These are phyloP conservation scores for Pinna nobilis DNA, from an alignment of 1,140 invertebrate genomes.

Conservation along the genomic window DNA sequence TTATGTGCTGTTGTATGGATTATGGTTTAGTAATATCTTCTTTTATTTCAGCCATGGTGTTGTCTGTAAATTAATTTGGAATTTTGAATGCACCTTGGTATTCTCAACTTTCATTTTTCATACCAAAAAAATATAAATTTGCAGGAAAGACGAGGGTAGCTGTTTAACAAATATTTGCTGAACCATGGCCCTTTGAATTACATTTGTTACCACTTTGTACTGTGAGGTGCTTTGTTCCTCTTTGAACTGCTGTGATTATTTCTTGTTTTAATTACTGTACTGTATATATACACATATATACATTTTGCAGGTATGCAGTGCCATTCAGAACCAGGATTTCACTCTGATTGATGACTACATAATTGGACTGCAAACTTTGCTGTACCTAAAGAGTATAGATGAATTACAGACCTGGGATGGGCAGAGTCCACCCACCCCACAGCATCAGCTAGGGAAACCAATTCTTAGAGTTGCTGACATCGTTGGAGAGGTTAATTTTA, in stretches of 20 bases:
- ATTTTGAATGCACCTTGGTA: too few relatives aligned
- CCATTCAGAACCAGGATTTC: slow-evolving; percentile 99
- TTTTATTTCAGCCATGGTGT: slow-evolving; percentile 87
- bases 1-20: slow-evolving; percentile 93
- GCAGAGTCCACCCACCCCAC: slow-evolving; percentile 91
- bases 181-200: too few relatives aligned
- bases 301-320: slow-evolving; percentile 87
- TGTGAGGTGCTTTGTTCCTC: not conserved
- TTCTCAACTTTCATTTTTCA: too few relatives aligned
- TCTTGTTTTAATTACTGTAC: not conserved
- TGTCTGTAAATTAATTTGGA: slow-evolving; percentile 83
- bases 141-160: too few relatives aligned
- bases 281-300: not conserved
- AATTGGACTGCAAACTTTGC: slow-evolving; percentile 90
- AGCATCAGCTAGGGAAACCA: slow-evolving; percentile 94
- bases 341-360: slow-evolving; percentile 96
- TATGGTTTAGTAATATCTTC: slow-evolving; percentile 96
- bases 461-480: slow-evolving; percentile 79
- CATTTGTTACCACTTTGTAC: too few relatives aligned
- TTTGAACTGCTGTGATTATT: not conserved
- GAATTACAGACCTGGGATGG: slow-evolving; percentile 88
- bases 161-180: too few relatives aligned
- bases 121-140: too few relatives aligned
- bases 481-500: slow-evolving; percentile 67
- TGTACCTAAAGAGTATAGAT: slow-evolving; percentile 87